Conservation (phyloP, 2,113 vertebrate species). For the Menura novaehollandiae region DNA sequence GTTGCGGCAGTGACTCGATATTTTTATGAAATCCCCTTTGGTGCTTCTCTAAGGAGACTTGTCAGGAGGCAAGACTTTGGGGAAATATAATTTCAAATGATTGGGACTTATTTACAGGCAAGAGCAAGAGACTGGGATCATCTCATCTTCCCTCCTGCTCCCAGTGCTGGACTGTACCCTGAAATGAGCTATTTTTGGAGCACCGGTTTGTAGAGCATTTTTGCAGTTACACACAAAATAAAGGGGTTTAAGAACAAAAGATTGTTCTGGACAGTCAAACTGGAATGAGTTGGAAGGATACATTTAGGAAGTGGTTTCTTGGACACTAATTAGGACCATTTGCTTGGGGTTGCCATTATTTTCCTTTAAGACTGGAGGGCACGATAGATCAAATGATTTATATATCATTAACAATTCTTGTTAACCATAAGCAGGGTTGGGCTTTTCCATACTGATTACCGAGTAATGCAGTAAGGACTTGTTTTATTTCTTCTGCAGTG, state of each 20-base stretch:
- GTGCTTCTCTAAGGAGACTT: background rate
- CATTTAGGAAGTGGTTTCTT: slow-evolving; percentile 64
- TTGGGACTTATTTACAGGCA: background rate
- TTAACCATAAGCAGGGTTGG: slow-evolving; percentile 12
- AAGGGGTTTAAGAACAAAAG: slow-evolving; percentile 32
- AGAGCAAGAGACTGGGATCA: background rate
- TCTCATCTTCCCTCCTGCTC: background rate
- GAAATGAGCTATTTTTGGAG: slow-evolving; percentile 6
- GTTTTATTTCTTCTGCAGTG: slow-evolving; percentile 77
- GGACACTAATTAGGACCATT: slow-evolving; percentile 68
- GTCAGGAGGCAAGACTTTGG: background rate
- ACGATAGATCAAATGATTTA: slow-evolving; percentile 58
- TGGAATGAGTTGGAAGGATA: slow-evolving; percentile 39
- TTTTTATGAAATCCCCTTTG: background rate
- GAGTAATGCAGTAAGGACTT: slow-evolving; percentile 19
- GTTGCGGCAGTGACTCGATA: rapidly evolving
- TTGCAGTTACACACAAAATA: background rate
- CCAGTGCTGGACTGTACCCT: background rate
- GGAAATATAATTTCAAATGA: background rate
- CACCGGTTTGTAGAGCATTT: background rate
- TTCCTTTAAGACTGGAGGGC: slow-evolving; percentile 48
- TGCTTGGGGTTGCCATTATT: slow-evolving; percentile 54
- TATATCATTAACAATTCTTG: slow-evolving; percentile 49
- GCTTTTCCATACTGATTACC: slow-evolving; percentile 40
- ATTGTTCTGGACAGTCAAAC: slow-evolving; percentile 44